Conservation (phyloP, 1,140 invertebrate species). For the Cydia splendana region DNA sequence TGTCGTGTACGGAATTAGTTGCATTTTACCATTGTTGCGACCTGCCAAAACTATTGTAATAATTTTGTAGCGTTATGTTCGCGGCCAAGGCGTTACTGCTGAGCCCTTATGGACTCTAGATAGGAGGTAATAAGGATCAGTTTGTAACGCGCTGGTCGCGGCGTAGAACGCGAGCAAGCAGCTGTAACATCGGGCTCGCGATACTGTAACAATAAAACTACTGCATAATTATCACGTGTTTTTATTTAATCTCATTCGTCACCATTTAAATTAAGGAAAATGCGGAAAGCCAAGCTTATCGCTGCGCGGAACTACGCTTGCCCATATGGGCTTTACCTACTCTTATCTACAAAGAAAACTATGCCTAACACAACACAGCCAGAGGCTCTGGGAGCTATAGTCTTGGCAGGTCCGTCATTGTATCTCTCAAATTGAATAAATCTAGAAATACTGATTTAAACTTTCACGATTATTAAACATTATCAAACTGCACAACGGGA, state of each 20-base stretch:
- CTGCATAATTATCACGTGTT: conserved; percentile 34
- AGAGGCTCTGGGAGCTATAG: no score
- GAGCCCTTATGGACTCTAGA: background rate
- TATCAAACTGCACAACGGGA: no score
- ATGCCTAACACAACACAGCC: no score
- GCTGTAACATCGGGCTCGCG: conserved; percentile 21
- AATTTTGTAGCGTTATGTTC: conserved; percentile 67
- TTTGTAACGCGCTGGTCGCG: conserved; percentile 1
- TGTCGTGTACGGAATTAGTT: conserved; percentile 67
- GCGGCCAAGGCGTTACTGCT: conserved; percentile 24
- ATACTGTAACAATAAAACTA: conserved; percentile 40
- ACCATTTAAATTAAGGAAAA: background rate
- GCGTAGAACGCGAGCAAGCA: conserved; percentile 2
- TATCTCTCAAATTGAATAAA: no score
- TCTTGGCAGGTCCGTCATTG: no score
- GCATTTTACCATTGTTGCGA: conserved; percentile 78
- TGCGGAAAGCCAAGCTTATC: no score
- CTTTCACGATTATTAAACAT: no score
- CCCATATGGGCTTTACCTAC: no score
- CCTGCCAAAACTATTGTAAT: conserved; percentile 77
- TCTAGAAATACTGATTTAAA: no score
- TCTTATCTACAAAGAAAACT: no score
- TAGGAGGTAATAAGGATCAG: background rate
- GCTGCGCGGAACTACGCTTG: no score
- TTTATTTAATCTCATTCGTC: conserved; percentile 5